Percentiles rank a stretch among this genome's conserved stretches.
phyloP scores from a whole-genome alignment of 1,140 invertebrate genomes.

The Atta texana region DNA sequence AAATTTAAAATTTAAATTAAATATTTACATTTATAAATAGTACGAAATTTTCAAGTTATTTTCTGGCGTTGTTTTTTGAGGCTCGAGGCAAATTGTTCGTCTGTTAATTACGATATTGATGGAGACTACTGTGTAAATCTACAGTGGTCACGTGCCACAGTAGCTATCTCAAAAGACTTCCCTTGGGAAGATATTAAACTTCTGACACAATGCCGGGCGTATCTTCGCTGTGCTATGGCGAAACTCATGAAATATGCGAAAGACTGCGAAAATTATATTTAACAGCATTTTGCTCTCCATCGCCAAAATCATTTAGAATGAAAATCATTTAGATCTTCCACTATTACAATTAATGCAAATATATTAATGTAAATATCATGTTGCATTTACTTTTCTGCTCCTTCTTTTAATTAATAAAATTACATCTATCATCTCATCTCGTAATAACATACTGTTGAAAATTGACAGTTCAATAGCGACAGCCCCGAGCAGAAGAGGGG shows the following conservation, averaged over 20 bases:
- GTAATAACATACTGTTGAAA: slow-evolving; percentile 30
- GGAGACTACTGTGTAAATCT: slow-evolving; percentile 82
- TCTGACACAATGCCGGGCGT: slow-evolving; percentile 56
- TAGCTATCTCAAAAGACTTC: slow-evolving; percentile 74
- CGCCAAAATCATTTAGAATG: slow-evolving; percentile 15
- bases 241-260: slow-evolving; percentile 54
- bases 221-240: background rate
- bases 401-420: slow-evolving; percentile 32
- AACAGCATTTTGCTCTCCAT: slow-evolving; percentile 25
- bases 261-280: slow-evolving; percentile 52
- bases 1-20: slow-evolving; percentile 29
- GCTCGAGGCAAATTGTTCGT: slow-evolving; percentile 37
- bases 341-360: background rate
- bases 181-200: slow-evolving; percentile 83
- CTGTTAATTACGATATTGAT: slow-evolving; percentile 65
- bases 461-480: slow-evolving; percentile 56
- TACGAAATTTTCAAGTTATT: slow-evolving; percentile 19
- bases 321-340: slow-evolving; percentile 14
- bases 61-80: background rate
- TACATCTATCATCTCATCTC: background rate
- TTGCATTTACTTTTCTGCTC: background rate
- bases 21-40: background rate
- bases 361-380: background rate
- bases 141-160: slow-evolving; percentile 80
- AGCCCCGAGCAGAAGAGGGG: slow-evolving; percentile 19